A percentile compares a stretch with the other conserved stretches of the same genome.
These are phyloP conservation scores for Acleris emargana DNA, from an alignment of 2,888 invertebrate species.

Conservation along the genomic window DNA sequence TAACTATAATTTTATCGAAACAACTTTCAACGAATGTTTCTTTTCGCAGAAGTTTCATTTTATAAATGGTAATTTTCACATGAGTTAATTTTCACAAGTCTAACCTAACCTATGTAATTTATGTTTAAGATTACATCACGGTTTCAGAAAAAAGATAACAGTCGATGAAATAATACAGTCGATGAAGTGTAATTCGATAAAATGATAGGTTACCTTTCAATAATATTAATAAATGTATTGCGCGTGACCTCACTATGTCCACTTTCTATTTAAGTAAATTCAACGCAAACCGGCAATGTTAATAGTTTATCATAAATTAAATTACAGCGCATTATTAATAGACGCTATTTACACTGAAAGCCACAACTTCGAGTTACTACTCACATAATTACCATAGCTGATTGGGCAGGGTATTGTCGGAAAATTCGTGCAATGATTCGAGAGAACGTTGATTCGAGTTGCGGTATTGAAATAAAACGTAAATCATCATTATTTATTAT, in stretches of 20 bases:
- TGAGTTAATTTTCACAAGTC: too few species aligned
- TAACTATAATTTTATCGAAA: too few species aligned
- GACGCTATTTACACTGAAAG: conserved; percentile 44
- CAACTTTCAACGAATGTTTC: too few species aligned
- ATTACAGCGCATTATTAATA: conserved; percentile 17
- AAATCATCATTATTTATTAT: background rate
- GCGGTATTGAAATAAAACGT: conserved; percentile 23
- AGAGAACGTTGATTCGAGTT: conserved; percentile 15
- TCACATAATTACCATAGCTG: conserved; percentile 75
- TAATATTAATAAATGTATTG: background rate
- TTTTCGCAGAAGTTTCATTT: too few species aligned
- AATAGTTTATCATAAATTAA: conserved; percentile 4
- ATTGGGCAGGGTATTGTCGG: conserved; percentile 63
- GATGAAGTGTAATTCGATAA: too few species aligned
- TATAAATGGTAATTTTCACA: too few species aligned
- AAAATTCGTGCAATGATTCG: conserved; percentile 49
- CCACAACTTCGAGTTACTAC: conserved; percentile 50
- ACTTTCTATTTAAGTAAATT: background rate
- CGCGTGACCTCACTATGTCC: background rate
- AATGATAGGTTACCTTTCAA: too few species aligned
- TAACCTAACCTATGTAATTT: too few species aligned
- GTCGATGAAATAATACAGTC: too few species aligned
- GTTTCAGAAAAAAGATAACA: too few species aligned
- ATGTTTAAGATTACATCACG: too few species aligned
- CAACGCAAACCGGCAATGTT: conserved; percentile 8